These are phyloP conservation scores for Parauchenoglanis ngamensis DNA, from an alignment of 2,797 vertebrate genomes.

Conservation along the genomic window DNA sequence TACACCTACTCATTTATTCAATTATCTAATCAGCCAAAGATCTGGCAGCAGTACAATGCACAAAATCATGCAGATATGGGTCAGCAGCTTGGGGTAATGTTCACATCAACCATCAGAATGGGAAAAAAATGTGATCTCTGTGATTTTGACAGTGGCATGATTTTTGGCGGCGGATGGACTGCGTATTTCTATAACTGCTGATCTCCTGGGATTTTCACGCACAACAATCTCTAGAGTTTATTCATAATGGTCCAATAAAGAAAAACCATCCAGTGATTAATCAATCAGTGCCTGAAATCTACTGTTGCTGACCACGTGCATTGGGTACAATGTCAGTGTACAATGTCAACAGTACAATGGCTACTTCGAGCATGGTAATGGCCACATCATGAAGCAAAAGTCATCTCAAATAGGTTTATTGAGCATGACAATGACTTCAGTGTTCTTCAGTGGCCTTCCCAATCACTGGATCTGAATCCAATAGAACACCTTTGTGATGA, in stretches of 20 bases:
- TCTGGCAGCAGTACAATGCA: neutral
- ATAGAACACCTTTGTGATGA: neutral
- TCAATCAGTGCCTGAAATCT: neutral
- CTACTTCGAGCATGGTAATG: neutral
- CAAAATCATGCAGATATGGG: neutral
- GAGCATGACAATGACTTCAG: neutral
- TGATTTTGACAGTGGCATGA: no score
- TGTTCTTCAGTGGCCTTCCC: neutral
- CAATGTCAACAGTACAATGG: neutral
- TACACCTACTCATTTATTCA: neutral
- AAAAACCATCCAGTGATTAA: neutral
- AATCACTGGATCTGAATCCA: neutral
- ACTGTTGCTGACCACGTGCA: neutral
- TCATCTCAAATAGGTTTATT: neutral
- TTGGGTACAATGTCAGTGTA: neutral
- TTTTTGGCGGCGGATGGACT: neutral
- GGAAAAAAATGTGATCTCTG: no score
- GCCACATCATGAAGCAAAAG: neutral
- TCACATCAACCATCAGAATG: no score
- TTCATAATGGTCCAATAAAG: no score
- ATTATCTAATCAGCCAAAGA: neutral
- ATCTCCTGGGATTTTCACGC: neutral
- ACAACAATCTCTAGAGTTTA: neutral
- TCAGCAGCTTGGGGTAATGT: no score
- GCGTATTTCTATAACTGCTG: neutral